Base-by-base conservation (phyloP, 2,113 vertebrate genomes). In the Trogon surrucura region DNA sequence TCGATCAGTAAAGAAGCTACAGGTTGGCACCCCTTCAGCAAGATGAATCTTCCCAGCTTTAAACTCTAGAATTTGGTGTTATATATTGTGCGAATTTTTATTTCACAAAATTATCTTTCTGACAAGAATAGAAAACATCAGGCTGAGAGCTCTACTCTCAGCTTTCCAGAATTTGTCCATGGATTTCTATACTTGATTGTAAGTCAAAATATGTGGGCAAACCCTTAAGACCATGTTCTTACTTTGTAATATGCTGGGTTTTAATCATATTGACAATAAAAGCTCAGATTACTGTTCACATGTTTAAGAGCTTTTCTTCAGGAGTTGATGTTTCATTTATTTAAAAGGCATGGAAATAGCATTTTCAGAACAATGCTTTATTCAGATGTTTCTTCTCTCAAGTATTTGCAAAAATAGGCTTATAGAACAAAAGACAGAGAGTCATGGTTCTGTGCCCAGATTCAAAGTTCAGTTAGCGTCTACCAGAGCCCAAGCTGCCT, bases 81-180 rank as follows among this genome's bases (percentile, higher is more conserved):
- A 80, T 4, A 22, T 47, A 21, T 70, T 74, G 16, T 78, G 53
- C 5, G 48, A 93, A 26, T 64, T 64, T 71, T 95, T 83, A 34
- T 92, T 92, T 89, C 23, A 86, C 41, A 64, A 91, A 74, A 71
- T n/a, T 74, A 45, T 64, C 13, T 78, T 88, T 72, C 83, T 96
- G 32, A 13, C 26, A 74, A 34, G 25, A 16, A 70, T 6, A 86
- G 60, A 83, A 92, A 78, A 77, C 29, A 78, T 88, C 27, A 77
- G 29, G 14, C 30, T 91, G 79, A 38, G 29, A 65, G 45, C 11
- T 84, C 53, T 80, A 15, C 29, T 36, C 6, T 50, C 19, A 66
- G 32, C 29, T 84, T 83, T 85, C 26, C 30, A 47, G 70, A 85
- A 65, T 61, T 62, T 1, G 0, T 65, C 13, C 34, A 48, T 14